Conservation (phyloP, 2,113 vertebrate species). For the Micronycteris hirsuta region DNA sequence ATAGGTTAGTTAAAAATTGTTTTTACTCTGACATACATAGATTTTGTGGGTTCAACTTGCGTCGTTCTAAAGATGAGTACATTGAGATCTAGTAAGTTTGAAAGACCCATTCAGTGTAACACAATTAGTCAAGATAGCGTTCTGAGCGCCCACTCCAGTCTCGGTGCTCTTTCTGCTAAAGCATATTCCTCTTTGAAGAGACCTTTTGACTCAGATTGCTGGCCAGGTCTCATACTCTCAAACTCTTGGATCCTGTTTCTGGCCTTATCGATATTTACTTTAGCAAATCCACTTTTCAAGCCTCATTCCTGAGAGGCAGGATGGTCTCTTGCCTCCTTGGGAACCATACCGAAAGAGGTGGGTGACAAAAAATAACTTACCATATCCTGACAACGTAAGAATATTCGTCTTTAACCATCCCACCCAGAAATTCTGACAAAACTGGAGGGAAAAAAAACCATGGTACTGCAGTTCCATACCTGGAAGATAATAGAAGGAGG, state of each 20-base stretch:
- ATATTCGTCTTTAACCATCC: background rate
- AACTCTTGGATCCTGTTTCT: background rate
- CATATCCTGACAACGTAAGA: background rate
- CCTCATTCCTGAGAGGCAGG: background rate
- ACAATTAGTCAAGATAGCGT: background rate
- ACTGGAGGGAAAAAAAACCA: too few species aligned
- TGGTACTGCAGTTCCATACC: too few species aligned
- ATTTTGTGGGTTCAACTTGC: background rate
- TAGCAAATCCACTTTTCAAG: background rate
- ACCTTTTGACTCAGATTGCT: background rate
- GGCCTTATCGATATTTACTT: background rate
- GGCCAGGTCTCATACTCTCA: background rate
- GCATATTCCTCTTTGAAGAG: background rate
- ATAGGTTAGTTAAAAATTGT: background rate
- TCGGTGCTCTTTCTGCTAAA: background rate
- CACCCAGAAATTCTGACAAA: background rate
- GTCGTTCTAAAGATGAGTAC: background rate
- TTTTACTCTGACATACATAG: background rate
- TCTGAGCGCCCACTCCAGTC: background rate
- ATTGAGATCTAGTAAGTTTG: background rate
- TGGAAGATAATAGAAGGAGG: too few species aligned
- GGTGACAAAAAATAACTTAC: background rate
- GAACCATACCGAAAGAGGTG: background rate
- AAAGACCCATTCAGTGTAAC: background rate
- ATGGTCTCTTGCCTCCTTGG: background rate